Evolutionary conservation across 1,140 invertebrate genomes (phyloP).

Genomic region (Thalassaphorura encarpata): DNA sequence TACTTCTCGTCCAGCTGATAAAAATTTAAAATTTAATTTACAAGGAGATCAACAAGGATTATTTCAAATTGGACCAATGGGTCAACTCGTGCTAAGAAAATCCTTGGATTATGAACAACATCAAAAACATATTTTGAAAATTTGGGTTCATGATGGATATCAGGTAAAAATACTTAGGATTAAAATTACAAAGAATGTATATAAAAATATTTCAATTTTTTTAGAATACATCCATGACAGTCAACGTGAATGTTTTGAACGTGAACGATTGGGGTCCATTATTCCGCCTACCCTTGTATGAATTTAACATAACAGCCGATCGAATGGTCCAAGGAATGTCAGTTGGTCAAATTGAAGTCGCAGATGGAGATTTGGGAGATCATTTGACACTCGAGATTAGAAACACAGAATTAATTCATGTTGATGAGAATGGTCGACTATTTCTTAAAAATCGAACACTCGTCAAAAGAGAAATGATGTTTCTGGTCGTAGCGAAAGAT

Average conservation of each 20-base stretch:
- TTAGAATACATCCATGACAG: slow-evolving; percentile 62
- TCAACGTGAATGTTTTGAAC: slow-evolving; percentile 71
- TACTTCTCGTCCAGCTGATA: slow-evolving; percentile 32
- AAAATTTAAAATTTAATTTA: slow-evolving; percentile 52
- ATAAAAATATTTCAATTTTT: background rate
- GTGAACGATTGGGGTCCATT: slow-evolving; percentile 88
- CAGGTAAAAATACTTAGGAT: slow-evolving; percentile 44
- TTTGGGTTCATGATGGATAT: slow-evolving; percentile 72
- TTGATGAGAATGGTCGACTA: slow-evolving; percentile 26
- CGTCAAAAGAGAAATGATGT: slow-evolving; percentile 33
- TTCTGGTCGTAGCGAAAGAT: slow-evolving; percentile 31
- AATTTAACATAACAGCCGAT: slow-evolving; percentile 53
- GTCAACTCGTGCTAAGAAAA: slow-evolving; percentile 65
- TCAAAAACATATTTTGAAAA: slow-evolving; percentile 56
- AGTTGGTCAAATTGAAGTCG: slow-evolving; percentile 58
- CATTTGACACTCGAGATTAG: slow-evolving; percentile 48
- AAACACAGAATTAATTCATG: slow-evolving; percentile 28
- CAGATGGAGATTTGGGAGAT: slow-evolving; percentile 69
- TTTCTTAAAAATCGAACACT: slow-evolving; percentile 24
- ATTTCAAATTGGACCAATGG: slow-evolving; percentile 62
- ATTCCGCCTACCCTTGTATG: slow-evolving; percentile 75
- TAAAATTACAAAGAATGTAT: background rate
- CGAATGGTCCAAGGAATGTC: slow-evolving; percentile 14
- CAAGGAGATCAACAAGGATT: slow-evolving; percentile 53
- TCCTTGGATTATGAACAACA: slow-evolving; percentile 69